Evolutionary conservation across 2,797 vertebrate genomes (phyloP).

Genomic region (Tinamus major): DNA sequence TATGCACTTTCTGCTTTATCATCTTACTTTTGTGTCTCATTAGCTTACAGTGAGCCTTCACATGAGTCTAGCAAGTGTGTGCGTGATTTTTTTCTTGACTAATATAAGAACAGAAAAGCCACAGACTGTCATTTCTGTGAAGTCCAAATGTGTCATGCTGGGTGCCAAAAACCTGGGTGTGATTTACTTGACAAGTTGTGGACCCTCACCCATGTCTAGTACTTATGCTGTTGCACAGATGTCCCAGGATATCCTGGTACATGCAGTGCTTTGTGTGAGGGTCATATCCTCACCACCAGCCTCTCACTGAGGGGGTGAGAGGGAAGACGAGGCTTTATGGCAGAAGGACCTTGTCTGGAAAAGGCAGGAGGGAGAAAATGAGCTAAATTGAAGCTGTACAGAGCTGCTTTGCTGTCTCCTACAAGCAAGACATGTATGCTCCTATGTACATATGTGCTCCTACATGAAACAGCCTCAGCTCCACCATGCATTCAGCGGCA

Average conservation of each 20-base stretch:
- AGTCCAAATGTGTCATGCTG: conserved; percentile 34
- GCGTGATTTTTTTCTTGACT: not conserved
- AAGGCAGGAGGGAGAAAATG: not conserved
- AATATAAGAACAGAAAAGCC: conserved; percentile 35
- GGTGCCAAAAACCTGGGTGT: conserved; percentile 35
- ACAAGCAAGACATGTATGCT: too few relatives aligned
- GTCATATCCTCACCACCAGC: not conserved
- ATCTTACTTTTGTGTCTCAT: not conserved
- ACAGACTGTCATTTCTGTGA: conserved; percentile 18
- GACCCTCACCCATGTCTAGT: not conserved
- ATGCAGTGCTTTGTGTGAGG: not conserved
- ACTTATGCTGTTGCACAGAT: conserved; percentile 1
- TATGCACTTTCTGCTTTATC: not conserved
- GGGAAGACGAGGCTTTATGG: not conserved
- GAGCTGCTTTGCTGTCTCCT: not conserved
- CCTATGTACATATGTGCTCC: too few relatives aligned
- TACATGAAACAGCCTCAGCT: too few relatives aligned
- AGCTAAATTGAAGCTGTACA: not conserved
- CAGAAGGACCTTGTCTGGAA: not conserved
- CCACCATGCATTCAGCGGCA: not conserved
- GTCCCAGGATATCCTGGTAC: not conserved
- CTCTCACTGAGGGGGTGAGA: not conserved
- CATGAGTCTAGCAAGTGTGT: not conserved
- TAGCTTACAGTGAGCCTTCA: not conserved
- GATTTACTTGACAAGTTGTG: conserved; percentile 28